Conservation (phyloP, 2,797 vertebrate genomes). For the Pampus argenteus region DNA sequence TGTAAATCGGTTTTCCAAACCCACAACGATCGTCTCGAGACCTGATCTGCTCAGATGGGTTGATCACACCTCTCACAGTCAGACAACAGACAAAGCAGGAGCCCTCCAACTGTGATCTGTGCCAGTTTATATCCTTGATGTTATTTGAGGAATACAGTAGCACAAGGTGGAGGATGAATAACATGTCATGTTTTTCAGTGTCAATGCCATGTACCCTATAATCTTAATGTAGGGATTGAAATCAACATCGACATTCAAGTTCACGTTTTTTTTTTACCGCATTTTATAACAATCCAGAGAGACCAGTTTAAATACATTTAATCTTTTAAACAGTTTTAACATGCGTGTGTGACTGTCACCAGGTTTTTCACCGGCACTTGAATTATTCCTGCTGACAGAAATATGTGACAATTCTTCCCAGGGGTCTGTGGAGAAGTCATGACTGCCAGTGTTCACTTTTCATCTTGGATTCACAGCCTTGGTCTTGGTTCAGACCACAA, state of each 20-base stretch:
- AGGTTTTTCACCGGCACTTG: not conserved
- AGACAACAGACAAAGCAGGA: slow-evolving; percentile 46
- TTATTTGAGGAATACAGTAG: slow-evolving; percentile 60
- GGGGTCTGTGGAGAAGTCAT: slow-evolving; percentile 30
- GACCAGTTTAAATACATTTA: not conserved
- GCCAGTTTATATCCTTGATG: slow-evolving; percentile 62
- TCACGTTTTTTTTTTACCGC: slow-evolving; percentile 23
- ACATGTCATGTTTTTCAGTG: slow-evolving; percentile 44
- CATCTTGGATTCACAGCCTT: slow-evolving; percentile 43
- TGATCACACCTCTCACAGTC: slow-evolving; percentile 54
- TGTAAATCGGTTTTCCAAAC: slow-evolving; percentile 2
- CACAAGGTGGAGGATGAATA: slow-evolving; percentile 60
- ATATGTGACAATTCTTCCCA: slow-evolving; percentile 39
- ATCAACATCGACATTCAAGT: slow-evolving; percentile 39
- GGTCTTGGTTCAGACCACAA: slow-evolving; percentile 26
- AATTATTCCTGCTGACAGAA: slow-evolving; percentile 35
- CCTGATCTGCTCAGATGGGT: slow-evolving; percentile 28
- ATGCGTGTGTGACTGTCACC: not conserved
- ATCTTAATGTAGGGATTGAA: slow-evolving; percentile 21
- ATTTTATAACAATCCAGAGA: not conserved
- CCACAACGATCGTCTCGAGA: not conserved
- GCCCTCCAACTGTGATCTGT: slow-evolving; percentile 75
- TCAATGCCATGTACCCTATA: slow-evolving; percentile 7
- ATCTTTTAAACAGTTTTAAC: not conserved
- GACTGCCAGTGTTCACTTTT: slow-evolving; percentile 44